Conservation (phyloP, 2,113 vertebrate species). For the Chelonoidis abingdonii region DNA sequence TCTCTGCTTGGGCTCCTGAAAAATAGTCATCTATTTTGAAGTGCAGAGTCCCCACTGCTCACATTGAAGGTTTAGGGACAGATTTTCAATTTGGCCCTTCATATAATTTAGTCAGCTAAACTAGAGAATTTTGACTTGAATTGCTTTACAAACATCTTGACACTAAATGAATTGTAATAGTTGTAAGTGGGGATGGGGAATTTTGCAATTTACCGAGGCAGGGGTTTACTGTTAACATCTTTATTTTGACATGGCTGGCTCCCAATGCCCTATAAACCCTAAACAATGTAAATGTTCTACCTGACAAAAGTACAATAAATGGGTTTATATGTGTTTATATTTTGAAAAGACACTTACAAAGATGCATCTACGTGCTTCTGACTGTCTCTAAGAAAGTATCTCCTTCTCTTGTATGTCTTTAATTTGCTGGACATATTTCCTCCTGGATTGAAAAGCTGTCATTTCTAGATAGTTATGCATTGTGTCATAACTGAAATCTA, state of each 20-base stretch:
- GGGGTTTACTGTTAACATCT: background rate
- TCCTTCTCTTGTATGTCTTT: background rate
- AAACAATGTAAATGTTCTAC: background rate
- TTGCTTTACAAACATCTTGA: background rate
- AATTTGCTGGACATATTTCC: background rate
- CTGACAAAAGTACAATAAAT: background rate
- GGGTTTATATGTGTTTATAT: background rate
- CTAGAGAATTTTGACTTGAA: background rate
- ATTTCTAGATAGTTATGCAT: conserved; percentile 7
- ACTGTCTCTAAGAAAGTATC: background rate
- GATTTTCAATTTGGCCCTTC: background rate
- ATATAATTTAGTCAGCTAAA: background rate
- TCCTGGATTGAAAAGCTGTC: background rate
- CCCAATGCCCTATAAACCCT: background rate
- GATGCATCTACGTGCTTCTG: background rate
- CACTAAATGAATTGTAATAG: background rate
- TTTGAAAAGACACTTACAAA: background rate
- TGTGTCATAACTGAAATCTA: conserved; percentile 49
- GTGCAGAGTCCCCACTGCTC: background rate
- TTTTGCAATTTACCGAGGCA: background rate
- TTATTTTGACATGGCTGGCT: background rate
- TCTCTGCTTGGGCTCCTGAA: background rate
- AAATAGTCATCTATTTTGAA: background rate
- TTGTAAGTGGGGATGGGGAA: background rate
- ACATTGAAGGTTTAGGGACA: background rate